Conservation (phyloP, 2,888 invertebrate genomes). For the Drosophila rubida region DNA sequence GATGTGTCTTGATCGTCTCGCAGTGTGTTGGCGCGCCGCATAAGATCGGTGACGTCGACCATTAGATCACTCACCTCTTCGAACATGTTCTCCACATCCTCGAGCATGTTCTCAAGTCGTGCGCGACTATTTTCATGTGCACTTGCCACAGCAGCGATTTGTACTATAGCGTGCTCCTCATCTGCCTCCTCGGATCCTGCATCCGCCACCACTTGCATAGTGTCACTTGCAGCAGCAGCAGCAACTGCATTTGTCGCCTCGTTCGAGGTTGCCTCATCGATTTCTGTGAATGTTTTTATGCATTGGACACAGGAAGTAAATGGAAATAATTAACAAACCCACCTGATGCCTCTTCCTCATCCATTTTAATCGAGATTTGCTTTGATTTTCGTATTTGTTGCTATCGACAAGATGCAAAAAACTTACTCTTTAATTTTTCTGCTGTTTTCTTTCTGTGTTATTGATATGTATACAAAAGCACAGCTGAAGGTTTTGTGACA, state of each 20-base stretch:
- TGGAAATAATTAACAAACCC: background rate
- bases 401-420: background rate
- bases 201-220: slow-evolving; percentile 23
- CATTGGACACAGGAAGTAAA: background rate
- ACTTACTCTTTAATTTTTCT: slow-evolving; percentile 27
- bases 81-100: slow-evolving; percentile 50
- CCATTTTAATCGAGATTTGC: slow-evolving; percentile 45
- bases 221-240: slow-evolving; percentile 1
- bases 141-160: slow-evolving; percentile 24
- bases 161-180: slow-evolving; percentile 12
- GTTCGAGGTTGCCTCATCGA: slow-evolving; percentile 38
- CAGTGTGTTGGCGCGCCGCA: slow-evolving; percentile 39
- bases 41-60: slow-evolving; percentile 45
- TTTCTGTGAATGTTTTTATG: slow-evolving; percentile 47
- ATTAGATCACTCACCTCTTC: slow-evolving; percentile 45
- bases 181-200: background rate
- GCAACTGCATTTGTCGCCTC: slow-evolving; percentile 15
- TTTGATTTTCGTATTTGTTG: slow-evolving; percentile 2
- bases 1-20: slow-evolving; percentile 12
- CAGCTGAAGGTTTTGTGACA: slow-evolving; percentile 45
- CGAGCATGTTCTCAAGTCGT: slow-evolving; percentile 44
- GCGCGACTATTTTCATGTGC: slow-evolving; percentile 26
- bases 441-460: slow-evolving; percentile 29
- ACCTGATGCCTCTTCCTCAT: slow-evolving; percentile 68
- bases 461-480: slow-evolving; percentile 51